Evolutionary conservation across 2,113 vertebrate species (phyloP).

Genomic region (Poeciliopsis prolifica): DNA sequence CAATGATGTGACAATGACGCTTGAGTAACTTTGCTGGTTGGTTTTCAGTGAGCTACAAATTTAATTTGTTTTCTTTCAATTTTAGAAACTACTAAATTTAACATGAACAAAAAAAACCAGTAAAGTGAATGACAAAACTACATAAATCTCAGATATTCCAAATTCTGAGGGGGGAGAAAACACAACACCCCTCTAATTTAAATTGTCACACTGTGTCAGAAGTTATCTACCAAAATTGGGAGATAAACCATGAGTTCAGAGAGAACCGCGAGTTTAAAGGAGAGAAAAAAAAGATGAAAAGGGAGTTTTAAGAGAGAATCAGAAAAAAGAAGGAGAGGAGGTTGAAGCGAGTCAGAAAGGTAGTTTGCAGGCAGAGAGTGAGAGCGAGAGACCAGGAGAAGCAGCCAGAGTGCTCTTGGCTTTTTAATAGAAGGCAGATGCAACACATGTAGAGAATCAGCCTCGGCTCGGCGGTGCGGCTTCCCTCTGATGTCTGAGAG

Average conservation of each 20-base stretch:
- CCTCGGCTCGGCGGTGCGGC: conserved; percentile 75
- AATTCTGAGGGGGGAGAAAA: neutral
- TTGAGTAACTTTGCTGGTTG: neutral
- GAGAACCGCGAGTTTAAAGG: conserved; percentile 22
- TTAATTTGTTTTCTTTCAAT: neutral
- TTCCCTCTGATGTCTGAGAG: conserved; percentile 86
- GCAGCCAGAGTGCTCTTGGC: conserved; percentile 76
- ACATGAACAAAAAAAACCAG: neutral
- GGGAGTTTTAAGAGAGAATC: conserved; percentile 11
- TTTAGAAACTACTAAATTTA: neutral
- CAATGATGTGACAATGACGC: neutral
- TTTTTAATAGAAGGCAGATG: conserved; percentile 87
- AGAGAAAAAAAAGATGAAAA: conserved; percentile 42
- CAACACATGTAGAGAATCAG: conserved; percentile 84
- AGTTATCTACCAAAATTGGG: conserved; percentile 32
- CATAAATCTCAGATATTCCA: neutral
- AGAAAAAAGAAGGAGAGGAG: conserved; percentile 22
- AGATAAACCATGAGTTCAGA: conserved; percentile 31
- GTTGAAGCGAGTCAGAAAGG: conserved; percentile 46
- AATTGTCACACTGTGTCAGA: neutral
- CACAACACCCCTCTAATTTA: neutral
- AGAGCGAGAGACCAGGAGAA: conserved; percentile 61
- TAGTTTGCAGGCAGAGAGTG: conserved; percentile 61
- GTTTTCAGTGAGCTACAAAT: neutral
- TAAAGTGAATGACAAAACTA: neutral